Conservation (phyloP, 2,113 vertebrate genomes). For the Pseudonaja textilis region DNA sequence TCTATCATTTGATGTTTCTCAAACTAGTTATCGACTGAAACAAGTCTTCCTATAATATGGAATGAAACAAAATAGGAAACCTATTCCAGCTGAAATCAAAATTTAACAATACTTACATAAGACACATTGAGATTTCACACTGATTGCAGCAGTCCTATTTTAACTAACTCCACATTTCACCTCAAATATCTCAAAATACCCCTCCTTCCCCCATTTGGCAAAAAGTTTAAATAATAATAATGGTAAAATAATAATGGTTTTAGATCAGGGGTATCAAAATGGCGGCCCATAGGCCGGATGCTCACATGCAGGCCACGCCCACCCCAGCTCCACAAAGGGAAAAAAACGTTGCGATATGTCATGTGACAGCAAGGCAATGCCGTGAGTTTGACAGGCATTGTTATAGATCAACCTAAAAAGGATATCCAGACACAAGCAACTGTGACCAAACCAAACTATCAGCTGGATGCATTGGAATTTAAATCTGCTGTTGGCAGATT, state of each 20-base stretch:
- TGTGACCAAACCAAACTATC: neutral
- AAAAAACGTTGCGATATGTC: no score
- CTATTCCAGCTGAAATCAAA: neutral
- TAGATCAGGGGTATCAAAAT: neutral
- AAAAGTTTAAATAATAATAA: neutral
- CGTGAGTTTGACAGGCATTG: no score
- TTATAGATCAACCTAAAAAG: neutral
- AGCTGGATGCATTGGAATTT: neutral
- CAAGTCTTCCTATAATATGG: neutral
- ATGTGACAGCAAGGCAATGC: no score
- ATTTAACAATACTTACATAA: neutral
- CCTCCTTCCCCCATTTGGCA: neutral
- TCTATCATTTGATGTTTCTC: neutral
- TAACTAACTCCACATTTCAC: neutral
- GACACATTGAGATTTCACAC: neutral
- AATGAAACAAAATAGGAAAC: neutral
- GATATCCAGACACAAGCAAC: neutral
- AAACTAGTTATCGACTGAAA: neutral
- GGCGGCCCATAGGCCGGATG: no score
- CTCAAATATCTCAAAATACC: neutral
- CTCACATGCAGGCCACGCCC: no score
- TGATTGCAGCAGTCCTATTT: neutral
- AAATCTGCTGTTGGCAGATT: neutral
- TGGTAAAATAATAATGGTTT: neutral
- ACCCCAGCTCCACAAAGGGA: no score